A percentile compares a stretch with the other conserved stretches of the same genome.
Evolutionary conservation across 2,113 vertebrate species (phyloP).

Genomic region (Marmota flaviventris): DNA sequence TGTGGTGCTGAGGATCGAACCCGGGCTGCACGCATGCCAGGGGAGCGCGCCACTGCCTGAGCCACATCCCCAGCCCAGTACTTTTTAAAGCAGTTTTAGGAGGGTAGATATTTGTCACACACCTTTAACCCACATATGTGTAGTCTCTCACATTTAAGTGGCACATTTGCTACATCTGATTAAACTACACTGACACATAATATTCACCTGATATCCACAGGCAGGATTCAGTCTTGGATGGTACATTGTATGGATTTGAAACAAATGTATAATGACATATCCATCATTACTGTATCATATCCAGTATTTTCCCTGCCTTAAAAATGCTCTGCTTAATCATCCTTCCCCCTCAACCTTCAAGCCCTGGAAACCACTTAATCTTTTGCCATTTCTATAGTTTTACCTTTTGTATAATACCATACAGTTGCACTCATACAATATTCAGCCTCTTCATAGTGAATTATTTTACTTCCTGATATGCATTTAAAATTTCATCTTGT

Average conservation of each 20-base stretch:
- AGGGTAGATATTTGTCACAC: neutral
- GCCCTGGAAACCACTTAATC: neutral
- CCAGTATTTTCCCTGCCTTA: neutral
- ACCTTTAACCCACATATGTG: neutral
- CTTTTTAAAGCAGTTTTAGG: neutral
- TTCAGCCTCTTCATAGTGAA: neutral
- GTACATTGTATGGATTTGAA: neutral
- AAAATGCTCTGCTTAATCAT: neutral
- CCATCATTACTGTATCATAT: neutral
- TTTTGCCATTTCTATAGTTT: neutral
- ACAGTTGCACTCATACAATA: neutral
- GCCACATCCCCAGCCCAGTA: too few species aligned
- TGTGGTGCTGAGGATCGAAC: too few species aligned
- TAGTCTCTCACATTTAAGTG: neutral
- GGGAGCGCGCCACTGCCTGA: too few species aligned
- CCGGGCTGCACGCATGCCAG: too few species aligned
- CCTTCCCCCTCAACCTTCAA: neutral
- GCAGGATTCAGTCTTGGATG: neutral
- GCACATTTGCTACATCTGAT: neutral
- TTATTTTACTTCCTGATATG: too few species aligned
- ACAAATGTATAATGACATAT: neutral
- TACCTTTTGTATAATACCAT: neutral
- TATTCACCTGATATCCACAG: neutral
- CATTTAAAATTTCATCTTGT: too few species aligned
- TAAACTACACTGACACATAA: neutral